These are phyloP conservation scores for Hydrozoanthus gracilis DNA, from an alignment of 92 coral and sea anemone species.

Conservation along the genomic window DNA sequence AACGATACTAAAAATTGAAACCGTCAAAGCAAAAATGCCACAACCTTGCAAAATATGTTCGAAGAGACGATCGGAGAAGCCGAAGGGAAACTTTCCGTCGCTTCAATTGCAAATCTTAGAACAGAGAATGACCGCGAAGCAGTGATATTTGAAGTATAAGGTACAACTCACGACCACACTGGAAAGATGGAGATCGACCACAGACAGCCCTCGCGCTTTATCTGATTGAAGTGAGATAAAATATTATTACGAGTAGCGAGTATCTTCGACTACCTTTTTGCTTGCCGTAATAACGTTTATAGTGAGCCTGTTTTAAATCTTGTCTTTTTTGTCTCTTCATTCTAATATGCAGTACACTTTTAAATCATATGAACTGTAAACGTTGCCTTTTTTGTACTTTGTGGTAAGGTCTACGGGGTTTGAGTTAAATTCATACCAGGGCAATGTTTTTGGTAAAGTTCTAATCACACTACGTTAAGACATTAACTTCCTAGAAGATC, in stretches of 20 bases:
- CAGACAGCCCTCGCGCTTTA: too few species aligned
- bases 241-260: too few species aligned
- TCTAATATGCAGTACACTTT: too few species aligned
- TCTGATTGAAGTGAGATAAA: too few species aligned
- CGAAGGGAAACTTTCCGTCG: constrained; percentile 48
- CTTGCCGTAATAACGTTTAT: too few species aligned
- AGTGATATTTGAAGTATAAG: constrained; percentile 17
- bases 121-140: constrained; percentile 9
- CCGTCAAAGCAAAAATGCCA: constrained; percentile 32
- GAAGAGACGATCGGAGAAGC: constrained; percentile 52
- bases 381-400: too few species aligned
- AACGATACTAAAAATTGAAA: constrained; percentile 44
- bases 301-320: too few species aligned
- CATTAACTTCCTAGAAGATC: neutral
- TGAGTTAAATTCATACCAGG: neutral
- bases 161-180: constrained; percentile 43
- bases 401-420: too few species aligned
- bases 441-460: neutral
- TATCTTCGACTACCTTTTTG: too few species aligned
- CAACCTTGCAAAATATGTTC: constrained; percentile 51
- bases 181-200: constrained; percentile 42
- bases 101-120: constrained; percentile 51
- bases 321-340: too few species aligned
- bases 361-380: too few species aligned
- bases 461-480: too few species aligned